Evolutionary conservation across 2,888 invertebrate species (phyloP).

Genomic region (Pseudococcus longispinus): DNA sequence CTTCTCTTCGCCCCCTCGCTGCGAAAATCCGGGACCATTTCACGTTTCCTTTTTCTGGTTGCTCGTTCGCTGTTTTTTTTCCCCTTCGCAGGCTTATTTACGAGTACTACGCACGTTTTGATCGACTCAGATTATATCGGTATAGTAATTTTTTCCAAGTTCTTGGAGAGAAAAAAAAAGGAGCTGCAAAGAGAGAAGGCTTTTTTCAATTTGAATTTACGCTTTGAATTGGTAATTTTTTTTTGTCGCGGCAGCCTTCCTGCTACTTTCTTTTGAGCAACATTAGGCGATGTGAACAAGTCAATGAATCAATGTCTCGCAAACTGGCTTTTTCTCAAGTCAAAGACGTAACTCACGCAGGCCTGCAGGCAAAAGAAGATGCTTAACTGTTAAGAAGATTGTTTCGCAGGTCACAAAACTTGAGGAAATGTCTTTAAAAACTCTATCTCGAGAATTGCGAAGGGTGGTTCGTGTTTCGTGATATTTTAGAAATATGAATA

Average conservation of each 20-base stretch:
- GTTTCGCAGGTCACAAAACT: background rate
- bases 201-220: constrained; percentile 14
- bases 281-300: background rate
- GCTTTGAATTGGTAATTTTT: constrained; percentile 29
- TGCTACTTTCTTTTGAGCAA: background rate
- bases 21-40: background rate
- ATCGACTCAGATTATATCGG: constrained; percentile 7
- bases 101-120: constrained; percentile 5
- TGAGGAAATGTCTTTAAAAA: background rate
- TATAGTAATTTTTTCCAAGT: background rate
- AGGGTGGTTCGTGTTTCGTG: background rate
- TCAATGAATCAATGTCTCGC: constrained; percentile 12
- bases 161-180: background rate
- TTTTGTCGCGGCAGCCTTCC: background rate
- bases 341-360: background rate
- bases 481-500: too few species aligned
- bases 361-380: background rate
- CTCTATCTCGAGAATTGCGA: background rate
- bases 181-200: background rate
- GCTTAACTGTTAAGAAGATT: background rate
- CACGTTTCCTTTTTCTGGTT: background rate
- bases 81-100: background rate
- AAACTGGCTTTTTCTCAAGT: background rate
- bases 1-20: background rate
- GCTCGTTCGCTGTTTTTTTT: background rate